A percentile compares a stretch with the other conserved stretches of the same genome.
phyloP scores from a whole-genome alignment of 2,113 vertebrate species.

The Cyprinodon brontotheroides region DNA sequence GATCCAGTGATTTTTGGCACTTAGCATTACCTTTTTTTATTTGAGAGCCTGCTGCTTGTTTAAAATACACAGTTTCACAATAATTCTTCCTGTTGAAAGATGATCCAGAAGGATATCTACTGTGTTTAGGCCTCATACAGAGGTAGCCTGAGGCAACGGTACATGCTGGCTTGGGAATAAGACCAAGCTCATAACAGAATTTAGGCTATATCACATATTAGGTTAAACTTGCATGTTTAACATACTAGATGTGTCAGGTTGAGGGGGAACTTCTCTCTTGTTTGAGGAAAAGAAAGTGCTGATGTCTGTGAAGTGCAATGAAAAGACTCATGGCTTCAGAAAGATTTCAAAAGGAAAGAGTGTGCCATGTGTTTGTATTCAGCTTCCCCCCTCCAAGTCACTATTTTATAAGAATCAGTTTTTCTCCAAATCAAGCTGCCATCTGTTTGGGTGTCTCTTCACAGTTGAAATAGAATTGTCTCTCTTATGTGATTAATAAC shows the following conservation, averaged over 20 bases:
- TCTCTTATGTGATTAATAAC: not conserved
- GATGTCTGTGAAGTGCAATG: too few species aligned
- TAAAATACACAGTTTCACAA: conserved; percentile 5
- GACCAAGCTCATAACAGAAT: not conserved
- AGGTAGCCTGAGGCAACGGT: conserved; percentile 10
- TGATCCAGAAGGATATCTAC: not conserved
- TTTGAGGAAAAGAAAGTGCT: too few species aligned
- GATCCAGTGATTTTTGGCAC: not conserved
- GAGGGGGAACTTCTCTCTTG: too few species aligned
- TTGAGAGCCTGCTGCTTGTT: not conserved
- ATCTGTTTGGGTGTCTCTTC: not conserved
- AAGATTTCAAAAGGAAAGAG: too few species aligned
- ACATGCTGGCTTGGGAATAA: not conserved
- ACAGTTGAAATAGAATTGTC: not conserved
- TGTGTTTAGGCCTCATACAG: not conserved
- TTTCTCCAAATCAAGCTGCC: too few species aligned
- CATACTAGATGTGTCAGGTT: too few species aligned
- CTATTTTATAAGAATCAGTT: too few species aligned
- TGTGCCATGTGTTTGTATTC: too few species aligned
- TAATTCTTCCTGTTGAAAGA: conserved; percentile 1
- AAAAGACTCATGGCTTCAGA: too few species aligned
- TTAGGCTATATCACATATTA: too few species aligned
- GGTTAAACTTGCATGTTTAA: too few species aligned
- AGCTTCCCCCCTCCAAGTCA: too few species aligned
- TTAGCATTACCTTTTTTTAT: not conserved